A percentile compares a stretch with the other conserved stretches of the same genome.
phyloP scores from a whole-genome alignment of 2,113 vertebrate species.

The Siphamia tubifer region DNA sequence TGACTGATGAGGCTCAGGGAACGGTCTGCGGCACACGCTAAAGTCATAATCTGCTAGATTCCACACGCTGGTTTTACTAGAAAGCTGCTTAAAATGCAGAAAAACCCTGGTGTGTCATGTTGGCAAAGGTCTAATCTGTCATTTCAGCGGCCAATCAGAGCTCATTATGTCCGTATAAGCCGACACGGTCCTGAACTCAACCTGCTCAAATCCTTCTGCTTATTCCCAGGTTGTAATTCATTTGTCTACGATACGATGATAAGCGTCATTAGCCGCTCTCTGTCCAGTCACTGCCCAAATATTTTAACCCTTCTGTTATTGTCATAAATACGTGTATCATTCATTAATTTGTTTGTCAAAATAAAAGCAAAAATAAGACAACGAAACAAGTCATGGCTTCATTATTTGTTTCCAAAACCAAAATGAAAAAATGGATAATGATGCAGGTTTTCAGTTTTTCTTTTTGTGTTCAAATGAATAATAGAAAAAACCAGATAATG shows the following conservation, averaged over 20 bases:
- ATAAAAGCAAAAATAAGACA: no score
- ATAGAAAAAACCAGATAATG: no score
- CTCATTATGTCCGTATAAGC: background rate
- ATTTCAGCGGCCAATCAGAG: background rate
- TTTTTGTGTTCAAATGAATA: no score
- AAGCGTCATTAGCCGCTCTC: conserved; percentile 35
- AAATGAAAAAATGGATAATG: no score
- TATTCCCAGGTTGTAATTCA: conserved; percentile 7
- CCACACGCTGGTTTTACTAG: conserved; percentile 5
- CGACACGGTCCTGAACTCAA: conserved; percentile 10
- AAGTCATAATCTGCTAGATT: background rate
- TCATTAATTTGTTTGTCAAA: no score
- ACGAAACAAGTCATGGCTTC: no score
- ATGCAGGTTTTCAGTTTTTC: no score
- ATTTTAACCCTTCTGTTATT: no score
- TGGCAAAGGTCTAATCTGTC: conserved; percentile 12
- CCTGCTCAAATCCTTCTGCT: background rate
- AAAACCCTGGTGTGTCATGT: background rate
- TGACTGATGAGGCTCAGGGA: conserved; percentile 35
- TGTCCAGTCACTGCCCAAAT: conserved; percentile 14
- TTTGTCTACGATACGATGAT: conserved; percentile 18
- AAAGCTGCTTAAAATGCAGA: background rate
- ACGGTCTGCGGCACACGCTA: background rate
- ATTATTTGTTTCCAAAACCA: no score
- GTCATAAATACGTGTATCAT: no score